A percentile compares a stretch with the other conserved stretches of the same genome.
Evolutionary conservation across 2,797 vertebrate genomes (phyloP).

Genomic region (Arctocebus calabarensis): DNA sequence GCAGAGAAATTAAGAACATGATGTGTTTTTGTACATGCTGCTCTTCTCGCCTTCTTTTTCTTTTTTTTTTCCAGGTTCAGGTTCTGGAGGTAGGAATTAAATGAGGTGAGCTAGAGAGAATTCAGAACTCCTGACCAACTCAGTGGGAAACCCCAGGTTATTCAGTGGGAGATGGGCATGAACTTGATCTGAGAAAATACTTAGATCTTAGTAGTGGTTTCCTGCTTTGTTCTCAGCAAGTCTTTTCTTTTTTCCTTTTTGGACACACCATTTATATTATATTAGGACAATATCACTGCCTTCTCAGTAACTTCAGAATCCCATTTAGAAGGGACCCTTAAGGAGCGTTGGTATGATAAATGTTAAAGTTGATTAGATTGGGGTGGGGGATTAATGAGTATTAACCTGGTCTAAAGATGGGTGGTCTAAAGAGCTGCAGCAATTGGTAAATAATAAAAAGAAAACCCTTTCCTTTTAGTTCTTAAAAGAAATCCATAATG

Average conservation of each 20-base stretch:
- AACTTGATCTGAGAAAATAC: background rate
- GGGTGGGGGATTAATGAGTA: background rate
- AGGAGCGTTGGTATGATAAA: background rate
- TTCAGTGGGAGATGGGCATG: too few species aligned
- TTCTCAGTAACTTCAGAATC: background rate
- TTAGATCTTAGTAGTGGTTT: background rate
- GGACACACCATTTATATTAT: background rate
- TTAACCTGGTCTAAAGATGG: constrained; percentile 27
- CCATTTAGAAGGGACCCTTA: background rate
- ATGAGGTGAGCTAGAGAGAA: background rate
- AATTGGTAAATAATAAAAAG: constrained; percentile 65
- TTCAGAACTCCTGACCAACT: background rate
- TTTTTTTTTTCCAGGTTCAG: background rate
- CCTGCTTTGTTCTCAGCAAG: background rate
- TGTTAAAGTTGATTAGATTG: background rate
- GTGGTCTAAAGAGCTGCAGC: constrained; percentile 26
- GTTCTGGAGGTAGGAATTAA: background rate
- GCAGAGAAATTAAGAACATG: background rate
- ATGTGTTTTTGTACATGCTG: background rate
- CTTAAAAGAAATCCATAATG: constrained; percentile 81
- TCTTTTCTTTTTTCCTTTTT: background rate
- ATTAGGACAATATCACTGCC: background rate
- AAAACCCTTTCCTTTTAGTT: constrained; percentile 66
- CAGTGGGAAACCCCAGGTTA: accelerated
- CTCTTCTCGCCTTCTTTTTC: background rate